Conservation (phyloP, 2,888 invertebrate genomes). For the Pachliopta kotzebuea region DNA sequence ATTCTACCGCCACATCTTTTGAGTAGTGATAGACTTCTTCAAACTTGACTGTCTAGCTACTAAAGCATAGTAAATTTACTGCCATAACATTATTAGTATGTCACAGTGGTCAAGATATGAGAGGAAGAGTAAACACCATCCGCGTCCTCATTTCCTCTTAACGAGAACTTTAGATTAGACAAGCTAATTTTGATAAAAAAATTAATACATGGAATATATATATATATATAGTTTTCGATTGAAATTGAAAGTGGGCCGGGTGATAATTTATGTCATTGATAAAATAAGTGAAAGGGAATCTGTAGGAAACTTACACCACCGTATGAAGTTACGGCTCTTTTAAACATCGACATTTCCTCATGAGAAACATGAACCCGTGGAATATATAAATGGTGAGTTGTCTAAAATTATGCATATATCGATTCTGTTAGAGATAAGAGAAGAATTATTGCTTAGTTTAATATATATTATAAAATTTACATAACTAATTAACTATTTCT, state of each 20-base stretch:
- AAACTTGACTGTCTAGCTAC: neutral
- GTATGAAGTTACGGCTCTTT: constrained; percentile 19
- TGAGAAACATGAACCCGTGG: constrained; percentile 3
- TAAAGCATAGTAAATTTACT: neutral
- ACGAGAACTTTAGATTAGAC: neutral
- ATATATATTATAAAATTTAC: constrained; percentile 8
- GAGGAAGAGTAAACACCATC: neutral
- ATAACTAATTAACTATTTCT: constrained; percentile 5
- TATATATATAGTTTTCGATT: constrained; percentile 2
- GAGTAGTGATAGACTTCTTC: too few relatives aligned
- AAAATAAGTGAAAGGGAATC: constrained; percentile 27
- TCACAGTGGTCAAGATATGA: neutral
- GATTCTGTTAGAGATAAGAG: neutral
- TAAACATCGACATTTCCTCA: constrained; percentile 6
- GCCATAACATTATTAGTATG: neutral
- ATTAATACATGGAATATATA: neutral
- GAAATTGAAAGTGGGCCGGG: constrained; percentile 23
- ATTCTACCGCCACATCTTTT: too few relatives aligned
- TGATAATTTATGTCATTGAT: constrained; percentile 24
- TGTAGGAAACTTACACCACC: constrained; percentile 9
- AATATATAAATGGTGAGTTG: neutral
- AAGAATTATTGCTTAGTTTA: constrained; percentile 3
- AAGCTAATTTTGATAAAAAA: neutral
- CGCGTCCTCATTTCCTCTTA: neutral
- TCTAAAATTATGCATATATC: constrained; percentile 3